Base-by-base conservation (phyloP, 1,140 invertebrate genomes). In the Psilanteris sp. region DNA sequence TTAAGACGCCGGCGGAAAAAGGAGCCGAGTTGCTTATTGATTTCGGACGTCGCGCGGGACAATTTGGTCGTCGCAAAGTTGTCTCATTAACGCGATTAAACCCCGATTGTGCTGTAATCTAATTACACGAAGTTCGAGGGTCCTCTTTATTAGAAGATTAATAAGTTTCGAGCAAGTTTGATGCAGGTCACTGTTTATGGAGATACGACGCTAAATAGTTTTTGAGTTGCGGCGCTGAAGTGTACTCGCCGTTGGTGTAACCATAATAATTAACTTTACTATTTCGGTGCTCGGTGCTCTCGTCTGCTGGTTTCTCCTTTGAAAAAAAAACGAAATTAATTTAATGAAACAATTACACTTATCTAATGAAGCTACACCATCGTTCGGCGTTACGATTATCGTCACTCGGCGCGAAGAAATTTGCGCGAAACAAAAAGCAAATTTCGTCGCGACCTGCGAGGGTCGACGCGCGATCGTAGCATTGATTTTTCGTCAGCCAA, bases 121-220 rank as follows among this genome's bases (percentile, higher is more conserved):
- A 64, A 64, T 72, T 64, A 48, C 48, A 0, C 4, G 2, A 62
- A 64, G 43, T 73, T 64, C 8, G 20, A 57, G 57, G 34, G 27
- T 34, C 39, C 59, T 50, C 29, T 59, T 73, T 52, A 73, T 73
- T 73, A 73, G 43, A 36, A 52, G 50, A 73, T 64, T 73, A 73
- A 73, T 72, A 72, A 64, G 48, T 64, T 64, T 55, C 11, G 9
- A 20, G 39, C 29, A 72, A 72, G 68, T 72, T 72, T 62, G 55
- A 62, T 72, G 8, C 26, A 48, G 68, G 68, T 62, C 48, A 72
- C 13, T 52, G 29, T 24, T 57, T 57, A 41, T 55, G 29, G 9
- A 36, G 50, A 46, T 27, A 44, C 20, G 8, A 44, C 13, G 29
- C 22, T 36, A 54, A 66, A 66, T 54, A 27, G 48, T 44, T 54